phyloP scores from a whole-genome alignment of 1,140 invertebrate species.

The Eubasilissa regina region DNA sequence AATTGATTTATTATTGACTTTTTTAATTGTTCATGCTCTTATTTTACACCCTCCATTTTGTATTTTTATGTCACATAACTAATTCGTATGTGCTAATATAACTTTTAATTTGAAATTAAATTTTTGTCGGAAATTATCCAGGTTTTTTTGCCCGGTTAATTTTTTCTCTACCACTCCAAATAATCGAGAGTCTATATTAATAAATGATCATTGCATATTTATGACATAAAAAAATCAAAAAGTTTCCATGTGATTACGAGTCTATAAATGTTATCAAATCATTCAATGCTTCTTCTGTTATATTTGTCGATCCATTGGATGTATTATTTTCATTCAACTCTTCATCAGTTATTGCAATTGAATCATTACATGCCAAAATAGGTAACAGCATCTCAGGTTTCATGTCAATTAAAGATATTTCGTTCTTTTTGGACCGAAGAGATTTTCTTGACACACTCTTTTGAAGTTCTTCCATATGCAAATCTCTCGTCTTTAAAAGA shows the following conservation, averaged over 20 bases:
- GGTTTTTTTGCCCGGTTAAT: too few species aligned
- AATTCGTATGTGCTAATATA: too few species aligned
- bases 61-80: too few species aligned
- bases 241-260: not conserved
- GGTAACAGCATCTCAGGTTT: slow-evolving; percentile 9
- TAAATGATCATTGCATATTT: too few species aligned
- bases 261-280: slow-evolving; percentile 39
- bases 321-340: not conserved
- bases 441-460: slow-evolving; percentile 47
- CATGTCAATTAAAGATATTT: slow-evolving; percentile 29
- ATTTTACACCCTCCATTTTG: too few species aligned
- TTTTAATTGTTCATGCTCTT: too few species aligned
- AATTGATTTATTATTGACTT: too few species aligned
- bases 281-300: slow-evolving; percentile 7
- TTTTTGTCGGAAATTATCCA: too few species aligned
- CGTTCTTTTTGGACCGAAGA: slow-evolving; percentile 36
- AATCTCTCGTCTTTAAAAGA: slow-evolving; percentile 73
- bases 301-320: not conserved
- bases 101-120: too few species aligned
- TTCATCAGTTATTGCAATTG: not conserved
- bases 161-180: too few species aligned
- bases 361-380: slow-evolving; percentile 1
- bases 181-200: too few species aligned
- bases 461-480: slow-evolving; percentile 73
- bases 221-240: not conserved